Evolutionary conservation across 2,113 vertebrate species (phyloP).

Genomic region (Anseranas semipalmata): DNA sequence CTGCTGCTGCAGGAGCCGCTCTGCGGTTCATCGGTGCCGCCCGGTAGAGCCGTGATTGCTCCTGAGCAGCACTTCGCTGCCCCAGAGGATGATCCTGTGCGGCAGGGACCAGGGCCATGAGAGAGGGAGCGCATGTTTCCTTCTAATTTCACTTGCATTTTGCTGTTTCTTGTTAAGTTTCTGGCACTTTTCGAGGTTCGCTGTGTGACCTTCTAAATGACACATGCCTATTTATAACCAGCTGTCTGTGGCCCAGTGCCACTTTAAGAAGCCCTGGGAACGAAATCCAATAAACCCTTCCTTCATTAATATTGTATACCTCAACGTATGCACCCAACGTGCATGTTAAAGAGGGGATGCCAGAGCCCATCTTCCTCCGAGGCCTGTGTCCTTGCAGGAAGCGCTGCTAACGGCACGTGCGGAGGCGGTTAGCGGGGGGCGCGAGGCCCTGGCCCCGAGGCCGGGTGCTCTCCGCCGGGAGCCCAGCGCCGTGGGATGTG

Average conservation of each 20-base stretch:
- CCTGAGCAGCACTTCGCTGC: neutral
- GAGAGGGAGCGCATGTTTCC: fast-evolving
- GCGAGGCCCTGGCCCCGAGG: neutral
- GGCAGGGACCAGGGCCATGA: fast-evolving
- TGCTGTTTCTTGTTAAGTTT: neutral
- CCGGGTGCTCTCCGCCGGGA: neutral
- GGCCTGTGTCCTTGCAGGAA: neutral
- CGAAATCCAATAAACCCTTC: neutral
- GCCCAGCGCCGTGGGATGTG: neutral
- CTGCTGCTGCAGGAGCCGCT: neutral
- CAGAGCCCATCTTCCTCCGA: neutral
- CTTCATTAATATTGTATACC: neutral
- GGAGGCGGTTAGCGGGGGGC: neutral
- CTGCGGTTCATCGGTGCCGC: fast-evolving
- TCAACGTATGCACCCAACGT: neutral
- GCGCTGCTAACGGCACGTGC: neutral
- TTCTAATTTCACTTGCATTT: neutral
- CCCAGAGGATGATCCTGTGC: neutral
- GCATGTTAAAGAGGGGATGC: neutral
- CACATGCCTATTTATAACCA: neutral
- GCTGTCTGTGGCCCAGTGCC: neutral
- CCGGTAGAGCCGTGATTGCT: fast-evolving
- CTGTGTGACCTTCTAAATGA: neutral
- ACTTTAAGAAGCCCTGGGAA: neutral
- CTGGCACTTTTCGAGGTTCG: neutral